Conservation (phyloP, 2,113 vertebrate species). For the Plectropomus leopardus region DNA sequence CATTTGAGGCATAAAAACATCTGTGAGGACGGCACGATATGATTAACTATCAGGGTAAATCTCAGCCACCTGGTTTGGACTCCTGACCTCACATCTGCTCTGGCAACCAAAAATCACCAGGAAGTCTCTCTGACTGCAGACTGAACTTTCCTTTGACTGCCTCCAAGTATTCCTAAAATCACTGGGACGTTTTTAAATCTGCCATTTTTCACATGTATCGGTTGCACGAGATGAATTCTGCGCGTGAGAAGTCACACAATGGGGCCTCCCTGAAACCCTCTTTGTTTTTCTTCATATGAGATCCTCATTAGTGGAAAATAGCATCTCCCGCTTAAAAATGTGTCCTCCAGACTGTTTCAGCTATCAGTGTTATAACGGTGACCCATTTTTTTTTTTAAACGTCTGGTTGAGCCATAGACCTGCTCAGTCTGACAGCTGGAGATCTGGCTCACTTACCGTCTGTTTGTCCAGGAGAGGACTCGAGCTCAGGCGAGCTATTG, state of each 20-base stretch:
- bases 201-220: conserved; percentile 6
- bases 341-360: conserved; percentile 48
- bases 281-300: conserved; percentile 54
- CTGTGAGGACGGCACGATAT: conserved; percentile 44
- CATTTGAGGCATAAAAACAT: conserved; percentile 40
- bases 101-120: conserved; percentile 43
- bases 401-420: conserved; percentile 20
- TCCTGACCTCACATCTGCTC: conserved; percentile 60
- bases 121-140: conserved; percentile 35
- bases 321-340: conserved; percentile 4
- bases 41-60: conserved; percentile 69
- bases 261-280: background rate
- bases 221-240: conserved; percentile 1
- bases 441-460: conserved; percentile 39
- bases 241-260: background rate
- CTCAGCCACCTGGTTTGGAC: conserved; percentile 72
- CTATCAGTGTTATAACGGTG: conserved; percentile 41
- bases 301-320: conserved; percentile 48
- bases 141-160: conserved; percentile 29
- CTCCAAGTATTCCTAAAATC: conserved; percentile 35
- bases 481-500: conserved; percentile 21
- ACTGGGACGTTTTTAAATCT: background rate
- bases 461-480: conserved; percentile 62
- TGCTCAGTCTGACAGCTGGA: conserved; percentile 57
- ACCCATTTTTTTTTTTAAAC: conserved; percentile 23